Evolutionary conservation across 92 coral and sea anemone species (phyloP).

Genomic region (Isaurus tuberculatus): DNA sequence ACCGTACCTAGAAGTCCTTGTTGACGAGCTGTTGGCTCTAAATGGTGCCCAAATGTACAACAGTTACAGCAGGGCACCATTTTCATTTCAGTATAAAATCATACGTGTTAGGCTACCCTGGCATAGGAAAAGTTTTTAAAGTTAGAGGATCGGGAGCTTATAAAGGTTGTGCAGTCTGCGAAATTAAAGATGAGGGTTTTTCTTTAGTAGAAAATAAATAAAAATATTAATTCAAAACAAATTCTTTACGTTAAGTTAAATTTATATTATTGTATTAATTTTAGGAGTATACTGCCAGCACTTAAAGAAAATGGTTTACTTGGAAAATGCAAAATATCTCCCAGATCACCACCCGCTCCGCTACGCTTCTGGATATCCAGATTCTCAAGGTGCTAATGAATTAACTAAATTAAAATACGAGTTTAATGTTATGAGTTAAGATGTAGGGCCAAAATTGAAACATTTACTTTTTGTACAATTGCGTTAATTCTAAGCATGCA

Average conservation of each 20-base stretch:
- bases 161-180: constrained; percentile 41
- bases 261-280: background rate
- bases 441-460: no score
- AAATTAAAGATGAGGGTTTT: constrained; percentile 37
- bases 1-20: constrained; percentile 54
- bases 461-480: no score
- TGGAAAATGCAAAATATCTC: constrained; percentile 25
- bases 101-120: constrained; percentile 42
- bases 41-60: constrained; percentile 13
- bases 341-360: constrained; percentile 36
- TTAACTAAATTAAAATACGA: no score
- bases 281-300: constrained; percentile 43
- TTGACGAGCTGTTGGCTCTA: constrained; percentile 41
- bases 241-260: background rate
- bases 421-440: no score
- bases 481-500: no score
- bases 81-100: constrained; percentile 22
- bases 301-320: constrained; percentile 40
- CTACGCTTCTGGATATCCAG: background rate
- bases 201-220: background rate
- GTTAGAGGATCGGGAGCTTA: constrained; percentile 38
- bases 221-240: background rate
- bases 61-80: constrained; percentile 34
- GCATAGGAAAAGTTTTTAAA: constrained; percentile 46
- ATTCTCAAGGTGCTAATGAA: background rate